Percentiles rank a stretch among this genome's conserved stretches.
Evolutionary conservation across 2,113 vertebrate genomes (phyloP).

Genomic region (Leiothrix lutea): DNA sequence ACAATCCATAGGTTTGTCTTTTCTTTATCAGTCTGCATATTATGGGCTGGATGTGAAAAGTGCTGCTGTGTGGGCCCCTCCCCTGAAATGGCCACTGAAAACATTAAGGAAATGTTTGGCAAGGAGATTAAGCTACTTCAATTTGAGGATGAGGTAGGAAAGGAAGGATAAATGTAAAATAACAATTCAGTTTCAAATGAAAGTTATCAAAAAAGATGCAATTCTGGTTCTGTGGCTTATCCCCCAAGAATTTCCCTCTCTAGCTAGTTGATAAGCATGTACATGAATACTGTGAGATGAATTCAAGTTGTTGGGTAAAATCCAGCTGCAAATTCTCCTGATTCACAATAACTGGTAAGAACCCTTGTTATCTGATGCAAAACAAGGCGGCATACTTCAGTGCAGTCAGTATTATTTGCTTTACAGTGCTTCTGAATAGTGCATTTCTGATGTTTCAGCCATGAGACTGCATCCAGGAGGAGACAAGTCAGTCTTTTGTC

Average conservation of each 20-base stretch:
- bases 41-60: background rate
- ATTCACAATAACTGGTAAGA: background rate
- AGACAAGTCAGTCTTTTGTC: background rate
- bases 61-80: background rate
- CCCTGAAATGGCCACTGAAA: background rate
- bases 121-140: background rate
- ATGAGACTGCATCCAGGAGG: background rate
- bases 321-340: background rate
- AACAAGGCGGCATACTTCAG: background rate
- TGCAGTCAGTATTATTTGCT: background rate
- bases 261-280: background rate
- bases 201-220: background rate
- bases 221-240: background rate
- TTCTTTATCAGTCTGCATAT: background rate
- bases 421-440: background rate
- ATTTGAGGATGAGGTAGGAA: background rate
- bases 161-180: background rate
- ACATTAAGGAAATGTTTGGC: background rate
- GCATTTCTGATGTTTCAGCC: background rate
- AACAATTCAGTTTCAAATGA: background rate
- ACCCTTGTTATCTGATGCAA: accelerated
- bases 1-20: background rate
- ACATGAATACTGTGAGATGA: background rate
- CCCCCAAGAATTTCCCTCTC: background rate
- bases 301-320: background rate